Percentiles rank a stretch among this genome's conserved stretches.
Evolutionary conservation across 2,113 vertebrate species (phyloP).

Genomic region (Podilymbus podiceps): DNA sequence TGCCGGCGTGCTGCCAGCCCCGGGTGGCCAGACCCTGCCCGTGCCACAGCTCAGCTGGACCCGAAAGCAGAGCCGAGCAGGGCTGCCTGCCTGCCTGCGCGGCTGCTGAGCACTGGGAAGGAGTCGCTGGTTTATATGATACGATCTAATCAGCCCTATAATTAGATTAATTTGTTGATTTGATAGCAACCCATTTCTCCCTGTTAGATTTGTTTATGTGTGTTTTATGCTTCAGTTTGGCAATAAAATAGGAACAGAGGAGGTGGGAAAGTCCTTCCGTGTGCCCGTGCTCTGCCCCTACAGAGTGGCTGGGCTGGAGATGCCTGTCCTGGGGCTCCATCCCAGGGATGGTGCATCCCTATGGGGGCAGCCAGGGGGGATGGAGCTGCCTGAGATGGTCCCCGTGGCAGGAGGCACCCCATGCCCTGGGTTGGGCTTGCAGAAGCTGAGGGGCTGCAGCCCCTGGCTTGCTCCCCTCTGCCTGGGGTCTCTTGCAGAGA

Average conservation of each 20-base stretch:
- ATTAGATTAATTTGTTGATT: constrained; percentile 69
- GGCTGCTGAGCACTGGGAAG: not conserved
- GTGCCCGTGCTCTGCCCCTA: not conserved
- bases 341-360: accelerated
- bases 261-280: not conserved
- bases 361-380: accelerated
- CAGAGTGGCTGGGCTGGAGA: accelerated
- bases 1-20: not conserved
- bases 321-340: accelerated
- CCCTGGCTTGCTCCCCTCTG: accelerated
- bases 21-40: accelerated
- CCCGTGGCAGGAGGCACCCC: not conserved
- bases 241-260: constrained; percentile 48
- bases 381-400: not conserved
- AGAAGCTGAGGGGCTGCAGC: not conserved
- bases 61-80: accelerated
- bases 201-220: constrained; percentile 53
- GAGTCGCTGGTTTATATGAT: constrained; percentile 7
- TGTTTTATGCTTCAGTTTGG: constrained; percentile 29
- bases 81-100: not conserved
- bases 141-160: constrained; percentile 61
- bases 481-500: not conserved
- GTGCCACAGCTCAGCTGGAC: not conserved
- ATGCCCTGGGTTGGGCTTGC: not conserved
- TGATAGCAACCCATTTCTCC: constrained; percentile 50